Base-by-base conservation (phyloP, 2,888 invertebrate species). In the Sarcophaga carnaria region DNA sequence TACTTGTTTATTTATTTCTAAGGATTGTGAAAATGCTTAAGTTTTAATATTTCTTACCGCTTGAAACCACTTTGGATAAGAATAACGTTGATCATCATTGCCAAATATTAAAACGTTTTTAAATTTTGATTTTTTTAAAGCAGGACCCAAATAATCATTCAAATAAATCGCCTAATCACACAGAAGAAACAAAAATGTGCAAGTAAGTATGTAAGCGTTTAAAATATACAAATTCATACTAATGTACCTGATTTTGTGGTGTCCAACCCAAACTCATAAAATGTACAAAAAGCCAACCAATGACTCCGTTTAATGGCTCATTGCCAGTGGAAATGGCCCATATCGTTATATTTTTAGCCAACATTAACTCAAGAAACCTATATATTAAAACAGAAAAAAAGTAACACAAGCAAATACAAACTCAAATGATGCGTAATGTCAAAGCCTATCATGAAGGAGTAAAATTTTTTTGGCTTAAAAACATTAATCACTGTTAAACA, bases 301-400 rank as follows among this genome's bases (percentile, higher is more conserved):
- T 89, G 66, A 95, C 93, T 72, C 96, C 96, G 91, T 96, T 96
- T n/a, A 95, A 91, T 1, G 98, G 98, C 93, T 99, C 98, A 93
- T 98, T 99, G 76, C 97, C 97, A 0, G 97, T 96, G 6, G 98
- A 97, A 77, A 98, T 94, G 0, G 96, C 97, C 98, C 98, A 99
- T 90, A 97, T 95, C 54, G 94, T 93, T 86, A 95, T 94, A 77
- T 95, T 95, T 64, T 95, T 93, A 82, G 95, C 94, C 88, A 95
- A 94, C 93, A 98, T 98, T 88, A 95, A 95, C 90, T 97, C 95
- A 80, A 98, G 93, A 94, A 90, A 92, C 90, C 92, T 92, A 88
- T 80, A 88, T 83, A 62, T 64, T 25, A 66, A n/a, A 67, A 78
- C 60, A 45, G 60, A 66, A 12, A 27, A 70, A 17, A 14, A 70